Base-by-base conservation (phyloP, 2,113 vertebrate species). In the Spermophilus dauricus region DNA sequence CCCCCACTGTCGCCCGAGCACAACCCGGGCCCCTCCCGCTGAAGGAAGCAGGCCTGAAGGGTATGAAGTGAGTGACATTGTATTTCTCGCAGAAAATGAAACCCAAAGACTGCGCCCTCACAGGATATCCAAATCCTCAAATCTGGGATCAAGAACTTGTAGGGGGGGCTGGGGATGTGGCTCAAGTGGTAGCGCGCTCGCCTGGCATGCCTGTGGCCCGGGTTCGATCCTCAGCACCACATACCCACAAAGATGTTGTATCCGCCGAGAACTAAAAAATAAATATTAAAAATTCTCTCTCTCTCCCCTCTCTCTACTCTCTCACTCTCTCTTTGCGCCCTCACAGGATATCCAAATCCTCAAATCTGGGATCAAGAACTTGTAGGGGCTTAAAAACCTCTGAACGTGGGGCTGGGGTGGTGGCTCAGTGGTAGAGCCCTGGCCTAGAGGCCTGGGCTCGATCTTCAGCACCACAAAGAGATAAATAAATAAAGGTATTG, bases 31-130 rank as follows among this genome's bases (percentile, higher is more conserved):
- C 8, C 61, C 61, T 8, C n/a, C n/a, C 20, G 11, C 1, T 7
- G 34, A 5, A 10, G 69, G 39, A 61, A 37, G 34, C 9, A 5
- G 16, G 34, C 61, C 84, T 12, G 39, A 51, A 73, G 63, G 37
- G 8, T 24, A 0, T 1, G 4, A 11, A 20, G n/a, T 8, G 30
- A 22, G 56, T 8, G 72, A 10, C 61, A 8, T 6, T 1, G 13
- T 34, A 9, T 34, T 39, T 26, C 5, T 65, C 13, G 13, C 18
- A 14, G 45, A 22, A 65, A 32, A n/a, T 80, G 24, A 37, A 61
- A 17, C 56, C 61, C 39, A 32, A 5, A 16, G n/a, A 81, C 32
- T 26, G 32, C 4, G 37, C 56, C 1, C 5, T 48, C 53, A 16
- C 58, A 11, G 26, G n/a, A 18, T 16, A 72, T 34, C 20, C 32